phyloP scores from a whole-genome alignment of 2,113 vertebrate species.

The Nematolebias whitei region DNA sequence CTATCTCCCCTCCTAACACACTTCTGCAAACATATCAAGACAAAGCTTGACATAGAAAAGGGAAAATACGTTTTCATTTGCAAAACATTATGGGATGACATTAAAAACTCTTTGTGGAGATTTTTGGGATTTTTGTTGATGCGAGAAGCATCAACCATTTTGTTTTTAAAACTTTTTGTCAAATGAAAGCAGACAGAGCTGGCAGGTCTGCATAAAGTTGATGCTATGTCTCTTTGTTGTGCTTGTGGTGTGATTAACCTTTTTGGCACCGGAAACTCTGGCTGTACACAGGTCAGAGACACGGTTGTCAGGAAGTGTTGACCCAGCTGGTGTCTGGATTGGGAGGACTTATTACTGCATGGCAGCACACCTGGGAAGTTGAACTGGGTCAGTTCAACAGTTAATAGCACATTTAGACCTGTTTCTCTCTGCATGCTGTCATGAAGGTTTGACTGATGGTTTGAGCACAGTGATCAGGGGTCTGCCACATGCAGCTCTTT shows the following conservation, averaged over 20 bases:
- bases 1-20: too few relatives aligned
- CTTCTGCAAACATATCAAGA: not conserved
- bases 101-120: conserved; percentile 11
- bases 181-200: conserved; percentile 19
- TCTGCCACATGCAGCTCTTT: not conserved
- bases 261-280: conserved; percentile 63
- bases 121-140: not conserved
- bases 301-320: conserved; percentile 56
- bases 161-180: conserved; percentile 20
- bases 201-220: conserved; percentile 37
- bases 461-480: conserved; percentile 37
- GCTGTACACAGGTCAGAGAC: conserved; percentile 61
- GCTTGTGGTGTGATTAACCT: conserved; percentile 67
- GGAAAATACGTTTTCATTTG: not conserved
- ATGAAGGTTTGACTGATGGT: conserved; percentile 39
- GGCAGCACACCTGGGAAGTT: conserved; percentile 52
- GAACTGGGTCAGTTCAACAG: conserved; percentile 59
- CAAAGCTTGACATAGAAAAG: not conserved
- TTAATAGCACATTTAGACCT: conserved; percentile 47
- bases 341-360: conserved; percentile 58
- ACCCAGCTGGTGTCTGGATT: conserved; percentile 62
- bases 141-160: not conserved
- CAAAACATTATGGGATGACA: not conserved
- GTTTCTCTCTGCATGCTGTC: conserved; percentile 41
- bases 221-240: conserved; percentile 59